phyloP scores from a whole-genome alignment of 2,888 invertebrate species.

The Choristoneura rosaceana region DNA sequence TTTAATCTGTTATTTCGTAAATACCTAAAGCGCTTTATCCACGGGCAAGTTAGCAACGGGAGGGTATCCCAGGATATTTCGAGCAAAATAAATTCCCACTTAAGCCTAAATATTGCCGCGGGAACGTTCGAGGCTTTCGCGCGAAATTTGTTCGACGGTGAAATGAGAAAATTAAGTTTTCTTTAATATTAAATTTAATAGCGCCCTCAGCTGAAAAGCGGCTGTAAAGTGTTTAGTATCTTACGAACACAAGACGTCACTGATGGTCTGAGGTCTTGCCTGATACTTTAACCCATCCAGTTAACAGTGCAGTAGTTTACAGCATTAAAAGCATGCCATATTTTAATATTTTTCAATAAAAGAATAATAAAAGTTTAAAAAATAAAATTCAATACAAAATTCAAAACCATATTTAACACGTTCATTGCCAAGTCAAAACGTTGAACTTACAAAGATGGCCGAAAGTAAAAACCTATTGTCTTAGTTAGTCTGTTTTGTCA shows the following conservation, averaged over 20 bases:
- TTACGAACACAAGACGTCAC: neutral
- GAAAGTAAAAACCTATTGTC: too few relatives aligned
- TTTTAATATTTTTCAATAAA: too few relatives aligned
- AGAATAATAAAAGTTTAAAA: too few relatives aligned
- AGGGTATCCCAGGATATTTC: constrained; percentile 47
- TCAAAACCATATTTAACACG: too few relatives aligned
- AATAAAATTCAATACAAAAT: too few relatives aligned
- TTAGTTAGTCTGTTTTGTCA: too few relatives aligned
- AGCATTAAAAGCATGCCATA: too few relatives aligned
- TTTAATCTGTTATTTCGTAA: constrained; percentile 28
- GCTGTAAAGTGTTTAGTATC: constrained; percentile 12
- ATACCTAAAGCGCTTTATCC: constrained; percentile 38
- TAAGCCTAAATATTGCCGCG: constrained; percentile 57
- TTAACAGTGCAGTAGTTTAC: too few relatives aligned
- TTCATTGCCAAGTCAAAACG: too few relatives aligned
- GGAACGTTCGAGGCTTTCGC: constrained; percentile 56
- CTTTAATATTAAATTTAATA: constrained; percentile 59
- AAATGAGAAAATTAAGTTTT: constrained; percentile 63
- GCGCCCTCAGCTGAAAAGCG: constrained; percentile 13
- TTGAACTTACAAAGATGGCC: too few relatives aligned
- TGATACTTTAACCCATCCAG: neutral
- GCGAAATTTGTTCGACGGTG: constrained; percentile 59
- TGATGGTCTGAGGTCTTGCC: neutral
- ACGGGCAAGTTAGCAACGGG: constrained; percentile 43
- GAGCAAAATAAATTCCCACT: constrained; percentile 55